Evolutionary conservation across 2,113 vertebrate genomes (phyloP), one percentile per base, ranked within the genome.

Genomic region (Megaceryle torquata): DNA sequence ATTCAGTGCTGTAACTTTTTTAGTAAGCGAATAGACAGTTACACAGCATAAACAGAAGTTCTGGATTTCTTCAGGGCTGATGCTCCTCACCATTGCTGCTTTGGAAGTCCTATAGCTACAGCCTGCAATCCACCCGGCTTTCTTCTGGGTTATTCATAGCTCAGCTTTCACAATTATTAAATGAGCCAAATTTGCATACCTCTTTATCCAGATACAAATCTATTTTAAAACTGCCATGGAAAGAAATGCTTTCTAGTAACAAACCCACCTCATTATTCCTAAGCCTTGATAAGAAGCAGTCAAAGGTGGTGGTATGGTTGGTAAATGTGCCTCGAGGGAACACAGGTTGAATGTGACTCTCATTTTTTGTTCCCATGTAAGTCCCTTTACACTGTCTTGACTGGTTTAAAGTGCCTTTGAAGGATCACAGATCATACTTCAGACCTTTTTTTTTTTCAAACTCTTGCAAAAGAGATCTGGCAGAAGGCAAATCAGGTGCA

Each of bases 241-340:
- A 89, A 91, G 10, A 96, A 92, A 39, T 64, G 33, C 50, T 91
- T 92, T 86, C 56, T 68, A 82, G 71, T 82, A 83, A 82, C 54
- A 88, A 95, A 91, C n/a, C 29, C 74, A 75, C 51, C 74, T 84
- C 64, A 13, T 94, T 94, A 84, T 82, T 84, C 46, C 33, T 26
- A 74, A 90, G 15, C n/a, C 60, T 83, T 54, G 37, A 33, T 74
- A 80, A 77, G 54, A 86, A 77, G 79, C 79, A 83, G 51, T 83
- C 74, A 81, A 92, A 86, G 28, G 22, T 78, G 57, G 15, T 63
- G 44, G 18, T 76, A 6, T 74, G 41, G 61, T 91, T 92, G 82
- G 68, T 56, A 90, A 77, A 51, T 16, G n/a, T 44, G 50, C 80
- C 86, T 91, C 4, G 1, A 88, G 80, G 71, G 68, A 54, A 92